Evolutionary conservation across 2,113 vertebrate species (phyloP), one percentile per base, ranked within the genome.

Genomic region (Tupaia tana): DNA sequence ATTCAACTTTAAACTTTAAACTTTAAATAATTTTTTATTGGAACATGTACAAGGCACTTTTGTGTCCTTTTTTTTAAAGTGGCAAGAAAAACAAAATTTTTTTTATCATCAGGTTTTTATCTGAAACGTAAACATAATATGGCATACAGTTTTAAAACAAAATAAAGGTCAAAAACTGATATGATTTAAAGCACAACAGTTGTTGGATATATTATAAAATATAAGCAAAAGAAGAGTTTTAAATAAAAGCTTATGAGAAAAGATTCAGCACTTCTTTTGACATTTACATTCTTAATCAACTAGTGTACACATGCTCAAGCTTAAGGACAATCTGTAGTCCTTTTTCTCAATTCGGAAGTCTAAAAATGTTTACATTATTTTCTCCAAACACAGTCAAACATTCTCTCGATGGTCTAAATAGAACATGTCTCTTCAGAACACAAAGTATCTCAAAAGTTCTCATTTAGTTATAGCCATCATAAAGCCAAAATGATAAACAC

Each of bases 91-190:
- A 93, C 10, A 92, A 96, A 97, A 96, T 88, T 92, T 73, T 88
- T 94, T 93, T 95, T 89, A 89, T 79, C 89, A 20, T 0, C 82
- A 95, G 80, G 83, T 29, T 24, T 95, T 96, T 95, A 92, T 96
- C 93, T 94, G 59, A 93, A 81, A 89, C 61, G 61, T 93, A 89
- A 43, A 97, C 82, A 97, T 94, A 86, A 89, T 92, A 96, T 93
- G 93, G 96, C 93, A 96, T 88, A 61, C 75, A 78, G 70, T 97
- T 96, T 97, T 90, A 97, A 97, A 96, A 93, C 95, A 97, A 97
- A 97, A 96, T 97, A 97, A 98, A 98, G 96, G 94, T 98, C 95
- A 98, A 93, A 93, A 93, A 93, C 66, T 96, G 96, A 96, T 96
- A 98, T n/a, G 52, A 6, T 3, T 94, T 67, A 81, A 97, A 88